These are phyloP conservation scores for Sylvia borin DNA, from an alignment of 2,797 vertebrate genomes.

Conservation along the genomic window DNA sequence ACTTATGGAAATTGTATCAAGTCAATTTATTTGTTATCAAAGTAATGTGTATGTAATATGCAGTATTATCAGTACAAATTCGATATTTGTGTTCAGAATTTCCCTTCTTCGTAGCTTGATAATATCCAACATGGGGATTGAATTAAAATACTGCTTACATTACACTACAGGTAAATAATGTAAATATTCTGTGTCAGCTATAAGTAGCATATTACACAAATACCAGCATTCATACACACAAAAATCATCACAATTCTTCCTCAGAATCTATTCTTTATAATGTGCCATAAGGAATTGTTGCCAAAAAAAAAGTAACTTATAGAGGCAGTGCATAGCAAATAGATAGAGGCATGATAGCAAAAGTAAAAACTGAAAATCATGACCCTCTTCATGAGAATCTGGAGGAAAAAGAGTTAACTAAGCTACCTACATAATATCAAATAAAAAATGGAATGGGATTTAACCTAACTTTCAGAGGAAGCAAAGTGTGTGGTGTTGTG, in stretches of 20 bases:
- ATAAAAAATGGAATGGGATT: neutral
- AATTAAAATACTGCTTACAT: neutral
- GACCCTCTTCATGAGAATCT: neutral
- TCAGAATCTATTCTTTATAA: neutral
- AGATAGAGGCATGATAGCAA: neutral
- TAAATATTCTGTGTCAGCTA: neutral
- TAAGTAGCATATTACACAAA: neutral
- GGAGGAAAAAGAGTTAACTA: neutral
- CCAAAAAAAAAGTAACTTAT: neutral
- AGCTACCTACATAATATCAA: neutral
- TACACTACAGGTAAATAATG: neutral
- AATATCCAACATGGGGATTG: neutral
- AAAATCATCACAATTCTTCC: neutral
- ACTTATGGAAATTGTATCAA: neutral
- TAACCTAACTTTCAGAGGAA: neutral
- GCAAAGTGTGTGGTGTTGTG: neutral
- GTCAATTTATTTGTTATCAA: neutral
- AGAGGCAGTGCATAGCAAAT: neutral
- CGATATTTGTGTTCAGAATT: neutral
- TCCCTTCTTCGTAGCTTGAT: neutral
- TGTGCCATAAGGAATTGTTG: neutral
- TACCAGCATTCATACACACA: neutral
- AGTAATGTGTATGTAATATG: neutral
- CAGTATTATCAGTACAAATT: neutral
- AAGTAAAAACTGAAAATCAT: neutral